A percentile compares a stretch with the other conserved stretches of the same genome.
Evolutionary conservation across 2,888 invertebrate species (phyloP).

Genomic region (Blastobasis adustella): DNA sequence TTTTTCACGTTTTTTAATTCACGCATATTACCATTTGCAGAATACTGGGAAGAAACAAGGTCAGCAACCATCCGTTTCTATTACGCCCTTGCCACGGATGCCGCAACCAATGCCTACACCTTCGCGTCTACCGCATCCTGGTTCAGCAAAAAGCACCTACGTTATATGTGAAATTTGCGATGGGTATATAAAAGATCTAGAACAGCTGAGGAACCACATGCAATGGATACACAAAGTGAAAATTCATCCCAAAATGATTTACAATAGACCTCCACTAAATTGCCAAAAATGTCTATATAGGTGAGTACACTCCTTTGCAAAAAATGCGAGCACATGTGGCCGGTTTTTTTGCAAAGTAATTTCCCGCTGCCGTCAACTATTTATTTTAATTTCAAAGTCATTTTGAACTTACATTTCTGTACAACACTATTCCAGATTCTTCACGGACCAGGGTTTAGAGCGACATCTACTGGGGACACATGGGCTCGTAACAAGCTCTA

Average conservation of each 20-base stretch:
- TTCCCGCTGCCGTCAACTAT: background rate
- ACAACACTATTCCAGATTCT: slow-evolving; percentile 79
- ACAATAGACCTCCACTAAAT: slow-evolving; percentile 93
- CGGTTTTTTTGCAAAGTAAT: background rate
- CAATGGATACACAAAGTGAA: slow-evolving; percentile 98
- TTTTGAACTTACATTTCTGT: background rate
- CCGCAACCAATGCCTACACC: slow-evolving; percentile 35
- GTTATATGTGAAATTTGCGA: slow-evolving; percentile 98
- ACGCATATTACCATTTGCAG: slow-evolving; percentile 24
- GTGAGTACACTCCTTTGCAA: slow-evolving; percentile 88
- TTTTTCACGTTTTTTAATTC: too few relatives aligned
- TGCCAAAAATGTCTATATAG: slow-evolving; percentile 96
- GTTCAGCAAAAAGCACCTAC: slow-evolving; percentile 80
- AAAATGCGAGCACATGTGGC: slow-evolving; percentile 88
- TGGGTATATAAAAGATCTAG: slow-evolving; percentile 95
- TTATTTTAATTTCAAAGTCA: background rate
- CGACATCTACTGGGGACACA: slow-evolving; percentile 95
- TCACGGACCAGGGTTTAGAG: slow-evolving; percentile 97
- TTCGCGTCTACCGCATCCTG: slow-evolving; percentile 23
- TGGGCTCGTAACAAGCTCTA: slow-evolving; percentile 94
- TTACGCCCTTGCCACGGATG: slow-evolving; percentile 86
- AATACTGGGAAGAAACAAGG: slow-evolving; percentile 36
- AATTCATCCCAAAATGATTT: slow-evolving; percentile 96
- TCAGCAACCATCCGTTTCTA: slow-evolving; percentile 90
- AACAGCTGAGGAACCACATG: slow-evolving; percentile 96